Evolutionary conservation across 2,888 invertebrate species (phyloP), one percentile per base, ranked within the genome.

Genomic region (Dolichomitus sp.): DNA sequence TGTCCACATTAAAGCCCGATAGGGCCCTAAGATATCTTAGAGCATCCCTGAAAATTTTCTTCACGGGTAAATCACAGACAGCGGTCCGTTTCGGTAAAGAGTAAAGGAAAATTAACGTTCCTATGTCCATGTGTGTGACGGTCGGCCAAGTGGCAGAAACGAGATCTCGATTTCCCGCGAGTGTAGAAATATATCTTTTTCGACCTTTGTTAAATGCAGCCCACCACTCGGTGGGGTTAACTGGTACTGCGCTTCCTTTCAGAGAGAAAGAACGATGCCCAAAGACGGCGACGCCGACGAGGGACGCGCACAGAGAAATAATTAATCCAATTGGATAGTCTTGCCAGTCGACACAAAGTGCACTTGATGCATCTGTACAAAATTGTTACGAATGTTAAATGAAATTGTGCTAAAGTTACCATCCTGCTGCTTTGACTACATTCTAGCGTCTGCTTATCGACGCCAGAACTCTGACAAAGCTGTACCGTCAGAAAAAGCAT

Each of bases 301-400:
- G 57, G 57, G n/a, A 17, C 40, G n/a, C 17, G 27, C 66, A 65
- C 54, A 81, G 73, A 19, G 37, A 48, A 78, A 83, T 72, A 70
- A 79, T 83, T 79, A 79, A 79, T 79, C 61, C 37, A 66, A 83
- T 79, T 52, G 54, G 66, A 45, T 69, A 54, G 63, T 72, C 66
- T 65, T 57, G 61, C 66, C 45, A 50, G 78, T 76, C 66, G 68
- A 68, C 78, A 52, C 68, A 72, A 79, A 83, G 79, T 83, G 82
- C 82, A 79, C 75, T 65, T 61, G 74, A 54, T 77, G 77, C 77
- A 78, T 37, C 59, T 54, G 54, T 61, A 77, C 74, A 69, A 81
- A 81, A 81, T 73, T 77, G 81, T 81, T 78, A 81, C 77, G 45
- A 69, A 73, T 74, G 68, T 77, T 68, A 69, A 69, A 81, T 81